Percentiles rank a stretch among this genome's conserved stretches.
These are phyloP conservation scores for Pogonognathellus flavescens DNA, from an alignment of 1,140 invertebrate species.

Conservation along the genomic window DNA sequence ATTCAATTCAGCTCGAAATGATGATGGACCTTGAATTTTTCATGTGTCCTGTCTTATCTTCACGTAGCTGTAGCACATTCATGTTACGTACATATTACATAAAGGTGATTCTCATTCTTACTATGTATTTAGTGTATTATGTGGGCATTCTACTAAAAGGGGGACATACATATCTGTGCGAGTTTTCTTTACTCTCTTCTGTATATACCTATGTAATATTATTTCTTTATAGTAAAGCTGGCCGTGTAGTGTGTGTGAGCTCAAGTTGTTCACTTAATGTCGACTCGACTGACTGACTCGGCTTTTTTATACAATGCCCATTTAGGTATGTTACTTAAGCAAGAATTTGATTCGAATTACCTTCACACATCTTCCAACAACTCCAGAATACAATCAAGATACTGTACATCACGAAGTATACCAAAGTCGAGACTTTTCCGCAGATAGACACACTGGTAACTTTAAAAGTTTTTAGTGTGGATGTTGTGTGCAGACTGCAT, in stretches of 20 bases:
- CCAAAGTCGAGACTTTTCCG: no score
- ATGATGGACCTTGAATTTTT: conserved; percentile 50
- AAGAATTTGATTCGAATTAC: conserved; percentile 29
- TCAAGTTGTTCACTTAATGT: conserved; percentile 43
- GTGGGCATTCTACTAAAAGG: no score
- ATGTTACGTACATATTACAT: no score
- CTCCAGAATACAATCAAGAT: no score
- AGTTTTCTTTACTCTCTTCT: neutral
- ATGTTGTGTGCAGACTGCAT: no score
- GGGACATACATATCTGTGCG: no score
- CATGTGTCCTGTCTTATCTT: conserved; percentile 39
- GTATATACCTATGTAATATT: neutral
- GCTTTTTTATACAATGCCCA: neutral
- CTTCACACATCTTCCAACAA: conserved; percentile 6
- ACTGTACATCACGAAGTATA: no score
- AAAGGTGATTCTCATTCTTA: no score
- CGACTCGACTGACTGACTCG: conserved; percentile 8
- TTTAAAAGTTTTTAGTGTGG: no score
- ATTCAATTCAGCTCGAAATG: conserved; percentile 24
- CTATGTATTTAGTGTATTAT: no score
- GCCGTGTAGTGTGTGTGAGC: neutral
- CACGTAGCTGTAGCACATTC: neutral
- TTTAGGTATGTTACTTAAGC: neutral
- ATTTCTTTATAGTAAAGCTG: no score
- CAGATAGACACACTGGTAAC: no score